These are phyloP conservation scores for Euplagia quadripunctaria DNA, from an alignment of 2,888 invertebrate species.

Conservation along the genomic window DNA sequence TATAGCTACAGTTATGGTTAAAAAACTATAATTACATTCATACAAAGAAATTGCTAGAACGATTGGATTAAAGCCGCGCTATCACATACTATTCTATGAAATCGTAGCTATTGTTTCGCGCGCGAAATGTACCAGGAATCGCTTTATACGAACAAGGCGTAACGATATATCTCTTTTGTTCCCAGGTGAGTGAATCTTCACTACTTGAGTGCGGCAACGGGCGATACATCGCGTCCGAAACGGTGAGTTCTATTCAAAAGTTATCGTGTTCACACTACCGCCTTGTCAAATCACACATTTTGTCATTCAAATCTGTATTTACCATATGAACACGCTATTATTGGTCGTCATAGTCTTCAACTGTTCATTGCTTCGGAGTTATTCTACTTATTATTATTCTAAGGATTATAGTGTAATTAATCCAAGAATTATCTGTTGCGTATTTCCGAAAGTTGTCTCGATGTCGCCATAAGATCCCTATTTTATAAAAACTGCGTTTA, in stretches of 20 bases:
- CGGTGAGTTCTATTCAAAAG: constrained; percentile 78
- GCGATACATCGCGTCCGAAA: constrained; percentile 86
- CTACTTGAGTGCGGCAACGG: constrained; percentile 87
- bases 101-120: constrained; percentile 35
- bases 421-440: no score
- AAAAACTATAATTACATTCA: neutral
- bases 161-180: constrained; percentile 62
- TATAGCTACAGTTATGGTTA: neutral
- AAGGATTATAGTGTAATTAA: no score
- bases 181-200: constrained; percentile 87
- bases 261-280: constrained; percentile 50
- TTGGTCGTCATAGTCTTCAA: neutral
- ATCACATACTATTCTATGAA: constrained; percentile 32
- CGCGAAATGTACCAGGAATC: constrained; percentile 31
- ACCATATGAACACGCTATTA: constrained; percentile 36
- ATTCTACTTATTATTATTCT: neutral
- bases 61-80: constrained; percentile 36
- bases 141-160: constrained; percentile 32
- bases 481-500: no score
- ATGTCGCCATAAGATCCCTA: no score
- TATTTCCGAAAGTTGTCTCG: no score
- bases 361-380: neutral
- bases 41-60: constrained; percentile 23
- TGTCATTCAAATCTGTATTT: constrained; percentile 30
- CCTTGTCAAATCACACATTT: constrained; percentile 35